Conservation (phyloP, 2,113 vertebrate genomes). For the Tyrannus savana region DNA sequence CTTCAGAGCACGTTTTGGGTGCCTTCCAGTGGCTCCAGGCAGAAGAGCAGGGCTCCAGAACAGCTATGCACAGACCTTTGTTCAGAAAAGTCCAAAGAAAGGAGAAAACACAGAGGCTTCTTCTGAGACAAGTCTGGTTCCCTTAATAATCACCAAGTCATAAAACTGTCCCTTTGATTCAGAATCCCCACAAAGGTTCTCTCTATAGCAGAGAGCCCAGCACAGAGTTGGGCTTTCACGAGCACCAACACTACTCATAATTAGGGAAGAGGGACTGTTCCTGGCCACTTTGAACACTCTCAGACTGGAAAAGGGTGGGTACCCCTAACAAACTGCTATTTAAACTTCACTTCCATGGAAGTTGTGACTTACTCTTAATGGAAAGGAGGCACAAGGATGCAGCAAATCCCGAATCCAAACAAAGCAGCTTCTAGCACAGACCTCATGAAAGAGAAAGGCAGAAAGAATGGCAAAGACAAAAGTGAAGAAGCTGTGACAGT, state of each 20-base stretch:
- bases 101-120: neutral
- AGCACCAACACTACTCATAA: neutral
- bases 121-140: neutral
- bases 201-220: slow-evolving; percentile 12
- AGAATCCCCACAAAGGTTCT: slow-evolving; percentile 2
- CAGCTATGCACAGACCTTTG: neutral
- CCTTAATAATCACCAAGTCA: neutral
- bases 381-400: neutral
- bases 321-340: neutral
- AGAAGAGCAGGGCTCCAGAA: neutral
- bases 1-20: neutral
- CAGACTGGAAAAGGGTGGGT: neutral
- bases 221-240: neutral
- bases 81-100: neutral
- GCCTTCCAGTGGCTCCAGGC: slow-evolving; percentile 19
- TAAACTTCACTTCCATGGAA: neutral
- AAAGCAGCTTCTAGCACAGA: neutral
- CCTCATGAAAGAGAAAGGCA: neutral
- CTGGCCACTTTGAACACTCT: neutral
- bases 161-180: neutral
- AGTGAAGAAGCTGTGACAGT: neutral
- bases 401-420: neutral
- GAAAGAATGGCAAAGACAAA: neutral
- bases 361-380: neutral
- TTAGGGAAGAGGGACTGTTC: neutral